Conservation (phyloP, 2,113 vertebrate species). For the Plotosus lineatus region DNA sequence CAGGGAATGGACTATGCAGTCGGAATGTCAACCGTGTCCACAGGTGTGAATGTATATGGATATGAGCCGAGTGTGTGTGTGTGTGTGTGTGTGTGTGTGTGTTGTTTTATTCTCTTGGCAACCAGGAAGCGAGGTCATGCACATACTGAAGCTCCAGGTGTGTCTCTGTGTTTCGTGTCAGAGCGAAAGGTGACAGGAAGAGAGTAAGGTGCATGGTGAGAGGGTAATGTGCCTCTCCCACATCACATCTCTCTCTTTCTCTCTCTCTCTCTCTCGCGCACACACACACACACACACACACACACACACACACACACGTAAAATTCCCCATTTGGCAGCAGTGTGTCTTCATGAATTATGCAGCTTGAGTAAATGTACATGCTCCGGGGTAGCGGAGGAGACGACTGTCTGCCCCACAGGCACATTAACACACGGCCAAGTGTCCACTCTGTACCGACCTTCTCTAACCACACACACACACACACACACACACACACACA, state of each 20-base stretch:
- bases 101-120: background rate
- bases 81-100: background rate
- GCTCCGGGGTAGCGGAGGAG: constrained; percentile 69
- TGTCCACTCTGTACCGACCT: constrained; percentile 34
- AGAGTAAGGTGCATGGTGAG: constrained; percentile 69
- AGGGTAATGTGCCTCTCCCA: background rate
- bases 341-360: constrained; percentile 84
- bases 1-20: background rate
- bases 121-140: background rate
- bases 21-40: background rate
- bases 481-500: constrained; percentile 14
- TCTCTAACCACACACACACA: constrained; percentile 11
- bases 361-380: constrained; percentile 83
- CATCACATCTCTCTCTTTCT: background rate
- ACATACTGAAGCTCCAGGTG: background rate
- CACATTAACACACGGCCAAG: constrained; percentile 50
- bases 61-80: background rate
- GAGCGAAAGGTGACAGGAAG: constrained; percentile 54
- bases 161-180: background rate
- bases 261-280: background rate
- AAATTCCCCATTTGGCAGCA: constrained; percentile 34
- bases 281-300: constrained; percentile 21
- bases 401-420: constrained; percentile 73
- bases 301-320: constrained; percentile 22
- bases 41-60: no score